phyloP scores from a whole-genome alignment of 2,113 vertebrate genomes.

The Formicarius rufipectus region DNA sequence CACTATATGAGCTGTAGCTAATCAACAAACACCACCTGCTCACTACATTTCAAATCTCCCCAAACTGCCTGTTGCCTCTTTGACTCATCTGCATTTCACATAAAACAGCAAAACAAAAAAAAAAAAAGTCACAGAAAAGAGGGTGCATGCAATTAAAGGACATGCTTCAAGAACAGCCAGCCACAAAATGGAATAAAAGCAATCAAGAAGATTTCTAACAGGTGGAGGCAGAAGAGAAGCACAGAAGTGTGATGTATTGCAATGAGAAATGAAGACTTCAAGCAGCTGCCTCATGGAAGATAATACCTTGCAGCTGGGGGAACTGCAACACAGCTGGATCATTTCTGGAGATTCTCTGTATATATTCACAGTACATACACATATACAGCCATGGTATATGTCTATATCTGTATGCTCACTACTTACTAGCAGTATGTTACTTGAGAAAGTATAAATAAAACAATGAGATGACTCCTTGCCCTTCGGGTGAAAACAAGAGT shows the following conservation, averaged over 20 bases:
- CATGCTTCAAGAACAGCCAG: background rate
- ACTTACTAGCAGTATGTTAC: background rate
- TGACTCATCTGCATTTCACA: background rate
- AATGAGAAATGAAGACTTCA: slow-evolving; percentile 18
- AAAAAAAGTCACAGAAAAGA: background rate
- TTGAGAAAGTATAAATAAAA: background rate
- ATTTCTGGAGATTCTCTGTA: background rate
- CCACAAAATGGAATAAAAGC: background rate
- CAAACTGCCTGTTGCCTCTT: background rate
- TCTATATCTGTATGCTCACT: background rate
- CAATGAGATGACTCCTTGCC: background rate
- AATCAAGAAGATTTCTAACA: background rate
- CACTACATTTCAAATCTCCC: background rate
- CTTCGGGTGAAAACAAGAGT: background rate
- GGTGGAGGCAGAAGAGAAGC: background rate
- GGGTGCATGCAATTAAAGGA: background rate
- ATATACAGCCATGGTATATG: background rate
- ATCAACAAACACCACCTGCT: background rate
- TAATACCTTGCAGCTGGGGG: background rate
- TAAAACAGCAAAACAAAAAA: background rate
- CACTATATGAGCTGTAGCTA: background rate
- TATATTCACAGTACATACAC: background rate
- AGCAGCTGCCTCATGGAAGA: background rate
- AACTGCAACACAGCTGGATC: slow-evolving; percentile 37
- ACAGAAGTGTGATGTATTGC: background rate